Evolutionary conservation across 2,888 invertebrate genomes (phyloP), one percentile per base, ranked within the genome.

Genomic region (Brenthis hecate): DNA sequence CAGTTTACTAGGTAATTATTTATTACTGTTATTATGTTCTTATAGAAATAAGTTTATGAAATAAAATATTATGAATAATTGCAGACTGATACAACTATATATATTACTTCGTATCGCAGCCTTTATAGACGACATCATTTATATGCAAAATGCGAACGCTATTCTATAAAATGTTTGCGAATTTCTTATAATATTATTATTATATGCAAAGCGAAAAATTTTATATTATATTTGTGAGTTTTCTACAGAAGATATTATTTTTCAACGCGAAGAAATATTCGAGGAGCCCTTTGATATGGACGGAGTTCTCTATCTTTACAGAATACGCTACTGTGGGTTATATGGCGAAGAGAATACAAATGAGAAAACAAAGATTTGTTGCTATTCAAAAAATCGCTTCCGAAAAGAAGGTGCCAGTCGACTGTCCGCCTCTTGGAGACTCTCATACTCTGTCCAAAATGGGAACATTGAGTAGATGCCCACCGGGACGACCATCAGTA

Each of bases 251-350:
- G 19, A 36, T 54, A 13, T 51, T 11, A 14, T 43, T 16, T 56
- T 5, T 51, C 36, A 47, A 48, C 61, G 71, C 70, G 54, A 72
- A 54, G 8, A 2, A 11, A 36, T 36, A 23, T 47, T 65, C 50
- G 32, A 28, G 48, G 54, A 65, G 14, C 51, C 54, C 69, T 56
- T 63, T 56, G 60, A 72, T 66, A 66, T 66, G 66, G 13, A 64
- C 32, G 56, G 47, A 64, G 54, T 64, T 83, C 75, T 82, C 78
- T 79, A 74, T 86, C 79, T 83, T 93, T 93, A 77, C 95, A 98
- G 99, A 99, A 94, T 99, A 99, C 92, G 99, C 99, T 76, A 97
- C 98, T 76, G 99, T 99, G 80, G 98, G 98, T 77, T 99, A 99
- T 93, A 97, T 99, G 97, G 98, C 98, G 78, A 99, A 98, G 94